These are phyloP conservation scores for Sebastiscus tertius DNA, from an alignment of 2,797 vertebrate species.

Conservation along the genomic window DNA sequence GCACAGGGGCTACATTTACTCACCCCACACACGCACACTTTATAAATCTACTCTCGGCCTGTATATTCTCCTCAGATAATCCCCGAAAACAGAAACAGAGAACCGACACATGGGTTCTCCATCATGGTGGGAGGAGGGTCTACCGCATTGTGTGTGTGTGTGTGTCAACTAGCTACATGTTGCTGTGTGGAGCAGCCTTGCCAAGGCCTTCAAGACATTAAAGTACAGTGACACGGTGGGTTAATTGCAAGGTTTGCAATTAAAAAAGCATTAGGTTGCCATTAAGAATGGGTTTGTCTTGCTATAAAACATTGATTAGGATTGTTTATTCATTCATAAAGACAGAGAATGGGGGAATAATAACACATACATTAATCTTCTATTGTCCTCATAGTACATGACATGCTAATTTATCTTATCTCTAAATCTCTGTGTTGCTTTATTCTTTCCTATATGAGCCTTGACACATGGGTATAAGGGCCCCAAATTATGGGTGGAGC, in stretches of 20 bases:
- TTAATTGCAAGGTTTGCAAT: slow-evolving; percentile 41
- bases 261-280: slow-evolving; percentile 61
- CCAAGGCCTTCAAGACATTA: slow-evolving; percentile 27
- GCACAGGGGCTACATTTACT: slow-evolving; percentile 71
- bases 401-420: slow-evolving; percentile 4
- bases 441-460: slow-evolving; percentile 38
- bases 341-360: not conserved
- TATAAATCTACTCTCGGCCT: slow-evolving; percentile 70
- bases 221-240: slow-evolving; percentile 20
- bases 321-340: slow-evolving; percentile 44
- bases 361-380: not conserved
- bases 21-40: slow-evolving; percentile 71
- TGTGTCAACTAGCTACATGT: slow-evolving; percentile 23
- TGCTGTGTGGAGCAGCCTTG: slow-evolving; percentile 17
- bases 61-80: slow-evolving; percentile 62
- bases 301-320: slow-evolving; percentile 37
- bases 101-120: slow-evolving; percentile 51
- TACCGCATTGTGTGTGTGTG: slow-evolving; percentile 6
- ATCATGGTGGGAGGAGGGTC: slow-evolving; percentile 40
- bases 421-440: slow-evolving; percentile 14
- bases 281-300: slow-evolving; percentile 38
- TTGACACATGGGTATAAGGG: slow-evolving; percentile 12
- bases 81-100: slow-evolving; percentile 50
- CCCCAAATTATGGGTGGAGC: not conserved
- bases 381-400: not conserved